phyloP scores from a whole-genome alignment of 1,140 invertebrate species.

The Leucophenga varia region DNA sequence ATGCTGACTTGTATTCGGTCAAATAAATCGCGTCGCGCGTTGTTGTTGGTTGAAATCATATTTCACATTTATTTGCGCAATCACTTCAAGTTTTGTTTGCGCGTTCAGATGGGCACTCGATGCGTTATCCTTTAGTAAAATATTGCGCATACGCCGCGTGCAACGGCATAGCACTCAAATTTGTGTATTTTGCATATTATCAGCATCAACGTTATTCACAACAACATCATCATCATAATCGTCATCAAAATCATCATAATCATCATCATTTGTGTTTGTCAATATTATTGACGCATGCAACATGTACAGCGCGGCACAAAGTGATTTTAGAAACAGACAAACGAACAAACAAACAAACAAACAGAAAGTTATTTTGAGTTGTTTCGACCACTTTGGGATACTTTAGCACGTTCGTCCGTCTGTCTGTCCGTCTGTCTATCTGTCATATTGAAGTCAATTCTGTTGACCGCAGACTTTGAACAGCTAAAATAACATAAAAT shows the following conservation, averaged over 20 bases:
- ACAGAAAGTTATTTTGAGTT: too few relatives aligned
- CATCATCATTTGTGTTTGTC: too few relatives aligned
- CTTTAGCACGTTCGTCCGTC: neutral
- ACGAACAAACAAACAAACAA: too few relatives aligned
- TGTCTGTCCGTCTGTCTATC: neutral
- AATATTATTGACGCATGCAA: slow-evolving; percentile 19
- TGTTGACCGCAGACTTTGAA: slow-evolving; percentile 53
- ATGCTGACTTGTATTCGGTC: neutral
- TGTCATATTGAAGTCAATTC: slow-evolving; percentile 30
- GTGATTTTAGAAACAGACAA: too few relatives aligned
- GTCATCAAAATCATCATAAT: too few relatives aligned
- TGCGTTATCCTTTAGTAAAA: too few relatives aligned
- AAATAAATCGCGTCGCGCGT: slow-evolving; percentile 4
- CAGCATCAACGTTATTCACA: too few relatives aligned
- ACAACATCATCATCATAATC: too few relatives aligned
- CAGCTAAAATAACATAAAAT: slow-evolving; percentile 52
- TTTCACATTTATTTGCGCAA: slow-evolving; percentile 39
- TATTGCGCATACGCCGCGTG: too few relatives aligned
- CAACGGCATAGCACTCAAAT: neutral
- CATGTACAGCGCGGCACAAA: slow-evolving; percentile 3
- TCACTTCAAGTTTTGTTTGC: slow-evolving; percentile 3
- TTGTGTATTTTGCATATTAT: slow-evolving; percentile 3
- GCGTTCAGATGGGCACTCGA: too few relatives aligned
- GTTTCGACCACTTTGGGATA: too few relatives aligned
- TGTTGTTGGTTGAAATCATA: slow-evolving; percentile 28